Evolutionary conservation across 2,888 invertebrate species (phyloP).

Genomic region (Ennomos quercinarius): DNA sequence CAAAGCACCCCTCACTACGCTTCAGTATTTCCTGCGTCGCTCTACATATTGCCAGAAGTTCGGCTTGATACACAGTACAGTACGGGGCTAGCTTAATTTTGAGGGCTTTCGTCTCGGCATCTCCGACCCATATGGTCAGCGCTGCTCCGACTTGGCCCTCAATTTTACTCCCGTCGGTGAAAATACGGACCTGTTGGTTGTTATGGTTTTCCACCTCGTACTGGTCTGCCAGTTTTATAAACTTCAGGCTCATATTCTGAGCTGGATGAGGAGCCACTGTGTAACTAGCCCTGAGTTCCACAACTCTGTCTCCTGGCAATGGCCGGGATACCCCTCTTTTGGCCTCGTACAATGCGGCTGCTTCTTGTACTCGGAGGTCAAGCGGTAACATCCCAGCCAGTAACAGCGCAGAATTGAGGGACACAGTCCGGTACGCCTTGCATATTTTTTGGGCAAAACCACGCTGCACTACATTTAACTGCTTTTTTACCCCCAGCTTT

Average conservation of each 20-base stretch:
- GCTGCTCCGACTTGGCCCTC: conserved; percentile 19
- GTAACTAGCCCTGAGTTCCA: not conserved
- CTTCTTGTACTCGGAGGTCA: conserved; percentile 19
- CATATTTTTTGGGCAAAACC: conserved; percentile 29
- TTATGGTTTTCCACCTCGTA: not conserved
- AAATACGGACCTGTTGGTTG: conserved; percentile 2
- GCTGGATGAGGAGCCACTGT: conserved; percentile 1
- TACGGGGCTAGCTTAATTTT: conserved; percentile 11
- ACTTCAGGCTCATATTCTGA: not conserved
- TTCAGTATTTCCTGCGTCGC: conserved; percentile 6
- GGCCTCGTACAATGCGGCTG: conserved; percentile 13
- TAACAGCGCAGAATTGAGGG: conserved; percentile 29
- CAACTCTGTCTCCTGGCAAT: not conserved
- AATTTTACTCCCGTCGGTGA: not conserved
- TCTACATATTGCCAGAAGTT: too few relatives aligned
- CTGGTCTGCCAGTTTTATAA: not conserved
- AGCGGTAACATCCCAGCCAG: conserved; percentile 23
- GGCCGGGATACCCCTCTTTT: conserved; percentile 10
- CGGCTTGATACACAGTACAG: conserved; percentile 19
- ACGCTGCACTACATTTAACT: conserved; percentile 18
- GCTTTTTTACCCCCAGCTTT: not conserved
- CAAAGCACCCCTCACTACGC: not conserved
- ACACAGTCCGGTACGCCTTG: conserved; percentile 26
- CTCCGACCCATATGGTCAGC: conserved; percentile 1
- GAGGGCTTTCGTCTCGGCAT: conserved; percentile 5